Evolutionary conservation across 2,888 invertebrate species (phyloP).

Genomic region (Lampropteryx suffumata): DNA sequence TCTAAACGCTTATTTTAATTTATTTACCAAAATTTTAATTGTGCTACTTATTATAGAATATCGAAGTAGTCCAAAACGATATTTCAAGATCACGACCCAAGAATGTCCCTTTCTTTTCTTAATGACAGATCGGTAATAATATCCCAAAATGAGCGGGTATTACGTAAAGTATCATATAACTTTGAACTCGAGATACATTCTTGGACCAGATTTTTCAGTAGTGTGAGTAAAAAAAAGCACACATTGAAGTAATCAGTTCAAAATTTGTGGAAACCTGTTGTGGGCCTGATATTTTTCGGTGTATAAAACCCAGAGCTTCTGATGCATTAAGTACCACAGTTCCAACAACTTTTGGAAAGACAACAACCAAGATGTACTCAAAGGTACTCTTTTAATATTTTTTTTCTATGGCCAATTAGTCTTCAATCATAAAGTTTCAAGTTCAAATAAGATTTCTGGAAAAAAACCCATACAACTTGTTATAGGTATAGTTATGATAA

Average conservation of each 20-base stretch:
- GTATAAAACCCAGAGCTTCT: slow-evolving; percentile 55
- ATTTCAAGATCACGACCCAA: slow-evolving; percentile 27
- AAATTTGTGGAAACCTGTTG: slow-evolving; percentile 51
- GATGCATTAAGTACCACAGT: slow-evolving; percentile 44
- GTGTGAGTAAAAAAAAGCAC: slow-evolving; percentile 39
- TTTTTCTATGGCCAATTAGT: too few relatives aligned
- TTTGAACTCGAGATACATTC: slow-evolving; percentile 40
- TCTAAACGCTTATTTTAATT: too few relatives aligned
- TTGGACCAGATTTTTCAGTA: slow-evolving; percentile 44
- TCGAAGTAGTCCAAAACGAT: slow-evolving; percentile 10
- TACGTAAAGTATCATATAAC: slow-evolving; percentile 62
- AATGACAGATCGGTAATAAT: slow-evolving; percentile 36
- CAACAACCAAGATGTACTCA: slow-evolving; percentile 47
- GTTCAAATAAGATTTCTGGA: too few relatives aligned
- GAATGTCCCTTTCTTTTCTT: slow-evolving; percentile 33
- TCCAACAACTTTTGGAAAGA: slow-evolving; percentile 42
- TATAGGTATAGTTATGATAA: too few relatives aligned
- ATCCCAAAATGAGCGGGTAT: slow-evolving; percentile 55
- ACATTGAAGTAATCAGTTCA: slow-evolving; percentile 37
- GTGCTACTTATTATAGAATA: too few relatives aligned
- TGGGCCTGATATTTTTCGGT: slow-evolving; percentile 41
- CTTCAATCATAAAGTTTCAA: too few relatives aligned
- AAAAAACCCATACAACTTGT: too few relatives aligned
- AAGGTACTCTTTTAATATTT: slow-evolving; percentile 17
- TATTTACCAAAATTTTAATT: too few relatives aligned